Base-by-base conservation (phyloP, 2,797 vertebrate species). In the Scleropages formosus region DNA sequence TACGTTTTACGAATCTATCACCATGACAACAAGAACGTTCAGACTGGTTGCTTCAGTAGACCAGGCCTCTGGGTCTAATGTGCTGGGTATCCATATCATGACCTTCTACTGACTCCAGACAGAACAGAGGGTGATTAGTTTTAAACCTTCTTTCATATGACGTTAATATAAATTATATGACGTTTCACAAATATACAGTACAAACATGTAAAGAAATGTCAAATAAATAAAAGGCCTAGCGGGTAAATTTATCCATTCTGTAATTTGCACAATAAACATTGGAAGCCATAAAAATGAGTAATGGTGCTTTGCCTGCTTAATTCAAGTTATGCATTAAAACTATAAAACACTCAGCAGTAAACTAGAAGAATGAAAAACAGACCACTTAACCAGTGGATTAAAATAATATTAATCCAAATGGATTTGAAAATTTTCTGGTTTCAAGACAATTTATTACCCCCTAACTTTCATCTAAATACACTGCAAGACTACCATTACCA, bases 1-100 rank as follows among this genome's bases (percentile, higher is more conserved):
- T 31, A 60, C 56, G 74, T 75, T 75, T 75, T 58, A n/a, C 58
- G 11, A 53, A 68, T 75, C 58, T 47, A 20, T 75, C 56, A 75
- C 74, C 65, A 68, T 59, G 64, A 53, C 27, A 75, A 75, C 74
- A 75, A 15, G 16, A 67, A 53, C 15, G 56, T 59, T 15, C 51
- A 58, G 53, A 27, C 24, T 59, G 9, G 31, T 58, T 39, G 39
- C 53, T 20, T 46, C 53, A 65, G 59, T 59, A 68, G n/a, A 69
- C 10, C 26, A 22, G 47, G 22, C 46, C 49, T 69, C 9, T 16
- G 16, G 51, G 9, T 9, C 9, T 9, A n/a, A n/a, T n/a, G n/a
- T n/a, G n/a, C n/a, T n/a, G n/a, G n/a, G n/a, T n/a, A n/a, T n/a
- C n/a, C n/a, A n/a, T n/a, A n/a, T n/a, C n/a, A n/a, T n/a, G n/a